phyloP scores from a whole-genome alignment of 2,797 vertebrate species.

The Artibeus jamaicensis region DNA sequence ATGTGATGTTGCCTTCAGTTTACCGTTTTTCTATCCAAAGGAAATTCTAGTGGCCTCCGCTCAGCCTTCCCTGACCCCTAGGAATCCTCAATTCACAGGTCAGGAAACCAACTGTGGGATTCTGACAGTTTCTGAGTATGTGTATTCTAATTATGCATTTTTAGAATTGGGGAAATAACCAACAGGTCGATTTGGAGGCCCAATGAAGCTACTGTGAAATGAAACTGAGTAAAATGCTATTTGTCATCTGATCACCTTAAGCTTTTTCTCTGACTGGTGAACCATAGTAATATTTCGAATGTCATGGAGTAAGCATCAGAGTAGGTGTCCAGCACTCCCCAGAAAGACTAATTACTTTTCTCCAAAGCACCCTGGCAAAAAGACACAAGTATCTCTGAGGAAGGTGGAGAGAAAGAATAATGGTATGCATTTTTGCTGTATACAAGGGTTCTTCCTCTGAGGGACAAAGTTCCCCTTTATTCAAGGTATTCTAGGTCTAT shows the following conservation, averaged over 20 bases:
- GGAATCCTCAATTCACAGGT: not conserved
- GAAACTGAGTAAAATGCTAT: not conserved
- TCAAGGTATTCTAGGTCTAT: not conserved
- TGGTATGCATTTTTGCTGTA: not conserved
- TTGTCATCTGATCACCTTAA: not conserved
- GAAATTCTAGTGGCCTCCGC: not conserved
- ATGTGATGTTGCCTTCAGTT: accelerated
- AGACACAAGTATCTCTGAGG: not conserved
- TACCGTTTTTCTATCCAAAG: not conserved
- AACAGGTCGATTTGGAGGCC: not conserved
- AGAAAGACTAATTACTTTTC: not conserved
- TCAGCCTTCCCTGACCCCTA: not conserved
- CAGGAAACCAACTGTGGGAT: not conserved
- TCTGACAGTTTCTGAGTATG: not conserved
- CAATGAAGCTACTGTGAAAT: not conserved
- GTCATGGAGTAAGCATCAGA: not conserved
- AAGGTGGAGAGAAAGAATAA: not conserved
- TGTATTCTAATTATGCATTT: not conserved
- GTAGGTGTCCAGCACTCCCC: not conserved
- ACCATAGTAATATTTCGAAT: not conserved
- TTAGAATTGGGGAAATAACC: not conserved
- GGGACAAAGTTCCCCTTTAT: not conserved
- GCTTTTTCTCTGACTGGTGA: not conserved
- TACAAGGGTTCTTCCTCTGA: not conserved
- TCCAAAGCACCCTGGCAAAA: not conserved